Evolutionary conservation across 30 jellyfish, hydroid and myxozoan genomes (phyloP).

Genomic region (Hydra vulgaris): DNA sequence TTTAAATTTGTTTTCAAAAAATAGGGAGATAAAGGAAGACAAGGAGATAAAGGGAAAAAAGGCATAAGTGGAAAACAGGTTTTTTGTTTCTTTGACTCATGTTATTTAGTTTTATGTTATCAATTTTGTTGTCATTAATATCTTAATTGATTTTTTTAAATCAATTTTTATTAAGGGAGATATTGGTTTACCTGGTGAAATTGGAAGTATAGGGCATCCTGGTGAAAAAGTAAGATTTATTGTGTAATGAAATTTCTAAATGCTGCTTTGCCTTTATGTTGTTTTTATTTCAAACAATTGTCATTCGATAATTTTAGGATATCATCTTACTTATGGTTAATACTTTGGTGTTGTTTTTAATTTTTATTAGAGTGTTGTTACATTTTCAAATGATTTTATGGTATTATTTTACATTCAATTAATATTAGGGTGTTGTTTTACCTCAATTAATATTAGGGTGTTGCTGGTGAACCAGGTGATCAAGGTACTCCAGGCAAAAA

Average conservation of each 20-base stretch:
- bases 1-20: too few species aligned
- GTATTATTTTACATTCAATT: too few species aligned
- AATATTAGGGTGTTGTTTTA: too few species aligned
- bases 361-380: too few species aligned
- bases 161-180: background rate
- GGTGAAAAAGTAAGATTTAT: background rate
- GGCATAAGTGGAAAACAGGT: background rate
- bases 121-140: background rate
- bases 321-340: too few species aligned
- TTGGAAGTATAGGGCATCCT: background rate
- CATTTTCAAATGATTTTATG: too few species aligned
- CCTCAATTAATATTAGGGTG: too few species aligned
- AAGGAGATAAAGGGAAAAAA: background rate
- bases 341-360: too few species aligned
- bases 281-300: too few species aligned
- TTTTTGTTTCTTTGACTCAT: background rate
- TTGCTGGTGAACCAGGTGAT: constrained; percentile 7
- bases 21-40: background rate
- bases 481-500: constrained; percentile 1
- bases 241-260: background rate
- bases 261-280: background rate
- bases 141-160: too few species aligned
- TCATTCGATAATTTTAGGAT: too few species aligned
- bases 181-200: background rate
- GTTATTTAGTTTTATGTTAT: too few species aligned